Evolutionary conservation across 2,888 invertebrate species (phyloP), one percentile per base, ranked within the genome.

Genomic region (Notodonta dromedarius): DNA sequence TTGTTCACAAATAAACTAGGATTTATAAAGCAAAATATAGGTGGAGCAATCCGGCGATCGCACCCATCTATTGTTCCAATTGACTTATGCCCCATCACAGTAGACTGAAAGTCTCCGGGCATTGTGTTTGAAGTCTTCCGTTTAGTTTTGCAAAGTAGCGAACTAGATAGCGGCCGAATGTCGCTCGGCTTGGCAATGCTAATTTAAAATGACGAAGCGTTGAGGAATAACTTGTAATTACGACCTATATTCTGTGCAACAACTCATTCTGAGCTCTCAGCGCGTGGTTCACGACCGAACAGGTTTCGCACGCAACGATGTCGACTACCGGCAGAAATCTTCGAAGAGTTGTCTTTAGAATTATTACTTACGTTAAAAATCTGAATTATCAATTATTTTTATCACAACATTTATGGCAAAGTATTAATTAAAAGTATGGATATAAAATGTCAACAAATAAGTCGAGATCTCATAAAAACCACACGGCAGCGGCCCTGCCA

Each of bases 51-150:
- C 63, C 57, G 54, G 68, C 73, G 79, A 83, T 85, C 90, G 75
- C 88, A 77, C 88, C 90, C 89, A 84, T 78, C 87, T 73, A 91
- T 90, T 91, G 91, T 92, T 89, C 78, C 79, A 77, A 81, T 81
- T 85, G 83, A 87, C 82, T 85, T 86, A 87, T 87, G 80, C 78
- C 78, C 79, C 79, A 82, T 85, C 71, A 73, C 73, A 78, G 70
- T 77, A 75, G 71, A 74, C 73, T 80, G 69, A 84, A 87, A 85
- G 83, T 85, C 82, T 78, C 79, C 80, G 82, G 79, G 78, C 79
- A 87, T 88, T 87, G 85, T 87, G 61, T 84, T 82, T 69, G 71
- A 62, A 51, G 61, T 74, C 77, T 82, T 81, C 81, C 79, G 77
- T 65, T 62, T 65, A 74, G 63, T 70, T 74, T 62, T 61, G 61